A percentile compares a stretch with the other conserved stretches of the same genome.
Conservation (phyloP, 2,113 vertebrate species). For the Malurus alboscapulatus region DNA sequence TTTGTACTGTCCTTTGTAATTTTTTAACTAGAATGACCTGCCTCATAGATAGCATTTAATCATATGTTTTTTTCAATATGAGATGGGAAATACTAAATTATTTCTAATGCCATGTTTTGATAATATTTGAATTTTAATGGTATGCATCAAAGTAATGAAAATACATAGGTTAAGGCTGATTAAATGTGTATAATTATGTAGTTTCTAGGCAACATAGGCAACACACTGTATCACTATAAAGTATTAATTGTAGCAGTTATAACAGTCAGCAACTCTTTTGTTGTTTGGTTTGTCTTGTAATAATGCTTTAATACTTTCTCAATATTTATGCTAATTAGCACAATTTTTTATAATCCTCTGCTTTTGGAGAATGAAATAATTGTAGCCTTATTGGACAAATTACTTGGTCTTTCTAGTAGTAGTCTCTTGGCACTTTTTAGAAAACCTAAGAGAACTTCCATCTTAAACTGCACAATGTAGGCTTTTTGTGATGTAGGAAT, state of each 20-base stretch:
- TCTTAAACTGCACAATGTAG: not conserved
- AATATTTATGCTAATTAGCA: conserved; percentile 2
- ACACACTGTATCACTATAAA: not conserved
- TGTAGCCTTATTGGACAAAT: not conserved
- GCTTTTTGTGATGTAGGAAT: not conserved
- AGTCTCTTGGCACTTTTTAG: not conserved
- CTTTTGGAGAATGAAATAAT: not conserved
- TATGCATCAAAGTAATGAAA: not conserved
- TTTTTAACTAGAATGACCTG: not conserved
- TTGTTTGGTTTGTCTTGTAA: not conserved
- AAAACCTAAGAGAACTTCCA: not conserved
- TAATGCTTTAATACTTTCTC: not conserved
- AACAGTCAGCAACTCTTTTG: not conserved
- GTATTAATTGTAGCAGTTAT: not conserved
- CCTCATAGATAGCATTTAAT: not conserved
- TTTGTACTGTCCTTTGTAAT: not conserved
- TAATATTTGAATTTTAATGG: not conserved
- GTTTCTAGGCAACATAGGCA: not conserved
- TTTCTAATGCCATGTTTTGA: not conserved
- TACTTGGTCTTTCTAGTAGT: not conserved
- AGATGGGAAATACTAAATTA: not conserved
- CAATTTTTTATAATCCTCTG: not conserved
- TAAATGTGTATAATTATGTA: not conserved
- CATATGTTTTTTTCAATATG: not conserved
- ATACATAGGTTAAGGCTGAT: not conserved